Percentiles rank a stretch among this genome's conserved stretches.
Evolutionary conservation across 1,140 invertebrate species (phyloP).

Genomic region (Colletes gigas): DNA sequence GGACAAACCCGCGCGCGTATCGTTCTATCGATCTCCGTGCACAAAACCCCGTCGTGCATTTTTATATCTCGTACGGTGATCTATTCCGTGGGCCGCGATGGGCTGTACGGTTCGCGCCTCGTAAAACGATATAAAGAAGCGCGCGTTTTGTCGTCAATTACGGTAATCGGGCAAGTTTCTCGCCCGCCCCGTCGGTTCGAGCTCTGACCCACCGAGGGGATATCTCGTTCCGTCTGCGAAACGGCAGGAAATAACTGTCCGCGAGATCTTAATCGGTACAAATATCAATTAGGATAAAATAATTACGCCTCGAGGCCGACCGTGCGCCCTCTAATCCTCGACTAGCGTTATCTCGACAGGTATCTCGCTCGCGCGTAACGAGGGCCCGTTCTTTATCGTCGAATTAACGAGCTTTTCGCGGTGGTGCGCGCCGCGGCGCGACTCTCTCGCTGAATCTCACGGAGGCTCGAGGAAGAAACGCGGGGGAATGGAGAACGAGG

Average conservation of each 20-base stretch:
- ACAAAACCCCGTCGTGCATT: too few relatives aligned
- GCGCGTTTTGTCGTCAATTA: constrained; percentile 34
- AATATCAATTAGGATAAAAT: constrained; percentile 44
- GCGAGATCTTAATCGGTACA: constrained; percentile 38
- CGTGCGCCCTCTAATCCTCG: constrained; percentile 8
- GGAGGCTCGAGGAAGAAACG: neutral
- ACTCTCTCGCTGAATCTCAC: neutral
- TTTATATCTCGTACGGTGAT: constrained; percentile 18
- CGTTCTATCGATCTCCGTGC: constrained; percentile 51
- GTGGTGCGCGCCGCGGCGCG: neutral
- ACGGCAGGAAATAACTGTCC: constrained; percentile 33
- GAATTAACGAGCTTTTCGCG: constrained; percentile 57
- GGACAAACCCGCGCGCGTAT: constrained; percentile 32
- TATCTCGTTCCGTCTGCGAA: neutral
- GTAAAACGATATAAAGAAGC: constrained; percentile 18
- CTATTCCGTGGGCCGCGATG: neutral
- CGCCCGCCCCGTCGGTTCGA: too few relatives aligned
- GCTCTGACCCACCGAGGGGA: neutral
- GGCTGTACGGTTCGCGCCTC: neutral
- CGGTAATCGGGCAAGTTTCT: neutral
- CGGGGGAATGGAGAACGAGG: neutral
- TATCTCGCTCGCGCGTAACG: constrained; percentile 21
- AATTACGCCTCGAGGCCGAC: constrained; percentile 16
- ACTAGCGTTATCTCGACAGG: constrained; percentile 37
- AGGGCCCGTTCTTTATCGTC: constrained; percentile 52